Conservation (phyloP, 1,140 invertebrate species). For the Apis dorsata region DNA sequence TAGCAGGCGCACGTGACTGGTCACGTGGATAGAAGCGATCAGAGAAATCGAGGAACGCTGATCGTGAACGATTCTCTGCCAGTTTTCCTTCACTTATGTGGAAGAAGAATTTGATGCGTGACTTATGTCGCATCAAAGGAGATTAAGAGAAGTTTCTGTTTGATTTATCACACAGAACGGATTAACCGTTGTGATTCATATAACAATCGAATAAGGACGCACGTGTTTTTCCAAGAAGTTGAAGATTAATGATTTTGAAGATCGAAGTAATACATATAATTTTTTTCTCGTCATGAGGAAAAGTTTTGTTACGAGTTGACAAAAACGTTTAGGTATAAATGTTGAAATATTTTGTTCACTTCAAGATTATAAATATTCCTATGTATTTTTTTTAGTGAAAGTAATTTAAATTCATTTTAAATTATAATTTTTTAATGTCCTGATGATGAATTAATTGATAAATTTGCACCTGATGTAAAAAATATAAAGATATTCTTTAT, state of each 20-base stretch:
- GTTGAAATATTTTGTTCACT: neutral
- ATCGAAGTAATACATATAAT: neutral
- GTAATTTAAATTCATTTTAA: neutral
- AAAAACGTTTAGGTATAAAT: neutral
- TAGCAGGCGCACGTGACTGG: slow-evolving; percentile 52
- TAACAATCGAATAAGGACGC: neutral
- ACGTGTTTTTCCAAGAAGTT: slow-evolving; percentile 27
- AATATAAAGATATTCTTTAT: neutral
- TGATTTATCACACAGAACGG: slow-evolving; percentile 2
- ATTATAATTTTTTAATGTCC: neutral
- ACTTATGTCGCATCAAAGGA: slow-evolving; percentile 38
- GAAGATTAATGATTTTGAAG: neutral
- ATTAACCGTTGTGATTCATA: slow-evolving; percentile 35
- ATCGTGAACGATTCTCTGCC: neutral
- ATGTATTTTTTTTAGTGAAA: neutral
- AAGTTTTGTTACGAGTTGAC: slow-evolving; percentile 32
- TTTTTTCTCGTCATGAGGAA: neutral
- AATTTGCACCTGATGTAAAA: neutral
- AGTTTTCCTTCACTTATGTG: neutral
- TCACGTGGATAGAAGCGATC: slow-evolving; percentile 50
- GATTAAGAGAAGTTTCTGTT: slow-evolving; percentile 50
- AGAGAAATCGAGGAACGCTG: slow-evolving; percentile 25
- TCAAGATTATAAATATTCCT: neutral
- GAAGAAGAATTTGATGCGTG: slow-evolving; percentile 30
- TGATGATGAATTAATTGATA: neutral